These are phyloP conservation scores for Coptodon bakossiorum DNA, from an alignment of 2,113 vertebrate genomes.

Conservation along the genomic window DNA sequence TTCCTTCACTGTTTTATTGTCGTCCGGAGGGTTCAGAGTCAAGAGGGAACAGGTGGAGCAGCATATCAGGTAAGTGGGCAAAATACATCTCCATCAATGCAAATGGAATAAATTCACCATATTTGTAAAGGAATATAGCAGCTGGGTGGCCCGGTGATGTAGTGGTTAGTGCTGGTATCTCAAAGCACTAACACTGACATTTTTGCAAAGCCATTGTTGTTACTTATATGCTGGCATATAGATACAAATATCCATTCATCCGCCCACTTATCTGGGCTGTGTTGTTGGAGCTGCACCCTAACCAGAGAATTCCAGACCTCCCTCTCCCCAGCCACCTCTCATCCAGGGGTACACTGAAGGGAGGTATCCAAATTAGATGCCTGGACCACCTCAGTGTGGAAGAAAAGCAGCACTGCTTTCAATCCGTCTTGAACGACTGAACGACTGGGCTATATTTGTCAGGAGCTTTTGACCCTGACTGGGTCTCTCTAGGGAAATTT, in stretches of 20 bases:
- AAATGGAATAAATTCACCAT: background rate
- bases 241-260: background rate
- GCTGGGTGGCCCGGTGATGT: background rate
- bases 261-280: background rate
- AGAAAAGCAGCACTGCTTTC: background rate
- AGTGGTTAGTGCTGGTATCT: background rate
- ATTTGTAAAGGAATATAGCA: background rate
- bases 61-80: constrained; percentile 56
- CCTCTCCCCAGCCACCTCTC: background rate
- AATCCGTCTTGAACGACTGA: background rate
- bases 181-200: background rate
- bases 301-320: background rate
- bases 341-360: background rate
- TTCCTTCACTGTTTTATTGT: constrained; percentile 88
- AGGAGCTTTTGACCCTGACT: background rate
- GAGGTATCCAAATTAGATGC: background rate
- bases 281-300: background rate
- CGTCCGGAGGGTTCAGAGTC: constrained; percentile 71
- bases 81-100: background rate
- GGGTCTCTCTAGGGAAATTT: accelerated
- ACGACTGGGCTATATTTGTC: background rate
- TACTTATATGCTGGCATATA: background rate
- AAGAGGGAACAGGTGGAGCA: constrained; percentile 29
- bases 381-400: background rate
- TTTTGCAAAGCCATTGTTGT: background rate